Conservation (phyloP, 2,113 vertebrate species). For the Platichthys stellatus region DNA sequence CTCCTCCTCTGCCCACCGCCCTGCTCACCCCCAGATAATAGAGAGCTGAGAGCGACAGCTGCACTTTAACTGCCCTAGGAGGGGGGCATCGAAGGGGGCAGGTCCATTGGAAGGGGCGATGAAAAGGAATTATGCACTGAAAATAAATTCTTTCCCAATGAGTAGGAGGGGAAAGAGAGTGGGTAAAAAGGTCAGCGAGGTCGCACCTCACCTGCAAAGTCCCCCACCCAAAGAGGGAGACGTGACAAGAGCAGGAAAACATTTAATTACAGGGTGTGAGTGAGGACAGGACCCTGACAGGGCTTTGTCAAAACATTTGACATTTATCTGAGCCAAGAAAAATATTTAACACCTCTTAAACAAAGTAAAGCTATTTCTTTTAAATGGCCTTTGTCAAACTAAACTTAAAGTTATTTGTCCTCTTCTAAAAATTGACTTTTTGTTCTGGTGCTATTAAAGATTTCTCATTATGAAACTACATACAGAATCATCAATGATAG, state of each 20-base stretch:
- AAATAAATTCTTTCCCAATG: constrained; percentile 61
- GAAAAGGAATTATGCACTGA: constrained; percentile 56
- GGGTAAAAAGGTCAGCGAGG: constrained; percentile 44
- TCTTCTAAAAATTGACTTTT: too few relatives aligned
- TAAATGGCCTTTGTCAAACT: background rate
- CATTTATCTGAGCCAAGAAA: background rate
- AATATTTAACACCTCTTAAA: background rate
- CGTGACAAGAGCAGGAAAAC: constrained; percentile 3
- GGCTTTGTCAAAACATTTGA: background rate
- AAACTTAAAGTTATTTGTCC: background rate
- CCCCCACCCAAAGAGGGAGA: constrained; percentile 17
- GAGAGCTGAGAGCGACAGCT: constrained; percentile 70
- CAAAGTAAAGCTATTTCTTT: background rate
- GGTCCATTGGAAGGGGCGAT: constrained; percentile 21
- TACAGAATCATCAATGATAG: too few relatives aligned
- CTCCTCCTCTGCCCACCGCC: constrained; percentile 14
- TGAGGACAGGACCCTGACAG: background rate
- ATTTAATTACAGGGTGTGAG: constrained; percentile 3
- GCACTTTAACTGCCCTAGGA: constrained; percentile 67
- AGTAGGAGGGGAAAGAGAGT: constrained; percentile 20
- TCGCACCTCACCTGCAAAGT: constrained; percentile 52
- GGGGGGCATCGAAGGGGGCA: constrained; percentile 38
- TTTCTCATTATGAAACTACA: too few relatives aligned
- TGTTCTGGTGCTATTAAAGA: too few relatives aligned
- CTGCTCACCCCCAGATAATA: constrained; percentile 45